Evolutionary conservation across 1,140 invertebrate species (phyloP).

Genomic region (Drosophila albomicans): DNA sequence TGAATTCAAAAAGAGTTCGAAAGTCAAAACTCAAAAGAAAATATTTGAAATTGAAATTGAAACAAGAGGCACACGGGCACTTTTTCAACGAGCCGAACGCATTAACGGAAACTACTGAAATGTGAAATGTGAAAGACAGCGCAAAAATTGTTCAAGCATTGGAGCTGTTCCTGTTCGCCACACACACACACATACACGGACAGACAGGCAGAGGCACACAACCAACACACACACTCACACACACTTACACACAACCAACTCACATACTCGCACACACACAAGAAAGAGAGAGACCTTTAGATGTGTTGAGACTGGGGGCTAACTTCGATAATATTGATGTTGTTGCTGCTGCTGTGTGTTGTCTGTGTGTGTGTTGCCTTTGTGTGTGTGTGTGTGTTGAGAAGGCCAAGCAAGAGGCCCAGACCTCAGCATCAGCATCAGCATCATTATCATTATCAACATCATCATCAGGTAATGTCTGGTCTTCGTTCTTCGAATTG

Average conservation of each 20-base stretch:
- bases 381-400: slow-evolving; percentile 62
- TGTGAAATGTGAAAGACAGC: slow-evolving; percentile 80
- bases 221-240: slow-evolving; percentile 24
- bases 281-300: slow-evolving; percentile 32
- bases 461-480: slow-evolving; percentile 21
- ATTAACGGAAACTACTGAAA: slow-evolving; percentile 82
- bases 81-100: slow-evolving; percentile 72
- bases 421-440: slow-evolving; percentile 32
- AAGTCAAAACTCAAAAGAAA: slow-evolving; percentile 2
- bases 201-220: no score
- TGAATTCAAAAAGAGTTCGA: not conserved
- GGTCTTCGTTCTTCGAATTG: slow-evolving; percentile 42
- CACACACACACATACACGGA: slow-evolving; percentile 18
- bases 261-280: slow-evolving; percentile 1
- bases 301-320: slow-evolving; percentile 37
- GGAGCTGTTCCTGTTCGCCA: slow-evolving; percentile 72
- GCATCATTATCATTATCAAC: not conserved
- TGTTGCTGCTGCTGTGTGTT: slow-evolving; percentile 40
- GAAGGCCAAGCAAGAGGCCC: slow-evolving; percentile 45
- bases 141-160: slow-evolving; percentile 73
- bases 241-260: slow-evolving; percentile 18
- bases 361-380: slow-evolving; percentile 32
- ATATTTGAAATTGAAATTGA: slow-evolving; percentile 2
- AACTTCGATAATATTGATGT: slow-evolving; percentile 55
- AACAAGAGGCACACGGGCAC: slow-evolving; percentile 16